phyloP scores from a whole-genome alignment of 2,797 vertebrate genomes.

The Mallotus villosus region DNA sequence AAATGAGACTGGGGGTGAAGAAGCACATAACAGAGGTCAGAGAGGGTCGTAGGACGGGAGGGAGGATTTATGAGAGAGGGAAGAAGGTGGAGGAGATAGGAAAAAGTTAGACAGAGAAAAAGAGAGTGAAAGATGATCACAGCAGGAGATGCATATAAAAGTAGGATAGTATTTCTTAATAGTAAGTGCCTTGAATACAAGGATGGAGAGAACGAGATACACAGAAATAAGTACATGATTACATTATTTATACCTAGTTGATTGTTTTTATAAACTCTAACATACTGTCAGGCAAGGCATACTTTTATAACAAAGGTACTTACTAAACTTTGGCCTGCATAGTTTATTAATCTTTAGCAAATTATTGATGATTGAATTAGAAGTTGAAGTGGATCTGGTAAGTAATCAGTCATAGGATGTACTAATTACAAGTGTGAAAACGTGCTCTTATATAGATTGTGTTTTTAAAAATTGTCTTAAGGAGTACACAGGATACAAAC shows the following conservation, averaged over 20 bases:
- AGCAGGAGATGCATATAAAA: not conserved
- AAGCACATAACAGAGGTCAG: not conserved
- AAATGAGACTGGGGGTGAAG: not conserved
- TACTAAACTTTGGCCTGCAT: not conserved
- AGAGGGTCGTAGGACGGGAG: not conserved
- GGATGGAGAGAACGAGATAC: no score
- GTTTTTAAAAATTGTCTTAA: not conserved
- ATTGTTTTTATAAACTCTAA: no score
- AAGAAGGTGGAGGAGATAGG: not conserved
- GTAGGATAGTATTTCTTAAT: conserved; percentile 1
- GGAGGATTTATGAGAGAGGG: not conserved
- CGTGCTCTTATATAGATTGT: not conserved
- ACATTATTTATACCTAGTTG: no score
- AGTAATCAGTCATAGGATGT: no score
- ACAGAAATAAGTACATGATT: no score
- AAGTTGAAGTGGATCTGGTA: no score
- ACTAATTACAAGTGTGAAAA: not conserved
- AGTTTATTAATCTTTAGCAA: not conserved
- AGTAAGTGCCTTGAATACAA: no score
- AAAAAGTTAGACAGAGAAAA: not conserved
- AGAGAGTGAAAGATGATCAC: conserved; percentile 5
- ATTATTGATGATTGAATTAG: not conserved
- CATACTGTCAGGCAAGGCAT: not conserved
- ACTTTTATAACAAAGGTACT: conserved; percentile 1
- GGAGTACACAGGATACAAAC: no score